Evolutionary conservation across 2,797 vertebrate species (phyloP), one percentile per base, ranked within the genome.

Genomic region (Streptopelia turtur): DNA sequence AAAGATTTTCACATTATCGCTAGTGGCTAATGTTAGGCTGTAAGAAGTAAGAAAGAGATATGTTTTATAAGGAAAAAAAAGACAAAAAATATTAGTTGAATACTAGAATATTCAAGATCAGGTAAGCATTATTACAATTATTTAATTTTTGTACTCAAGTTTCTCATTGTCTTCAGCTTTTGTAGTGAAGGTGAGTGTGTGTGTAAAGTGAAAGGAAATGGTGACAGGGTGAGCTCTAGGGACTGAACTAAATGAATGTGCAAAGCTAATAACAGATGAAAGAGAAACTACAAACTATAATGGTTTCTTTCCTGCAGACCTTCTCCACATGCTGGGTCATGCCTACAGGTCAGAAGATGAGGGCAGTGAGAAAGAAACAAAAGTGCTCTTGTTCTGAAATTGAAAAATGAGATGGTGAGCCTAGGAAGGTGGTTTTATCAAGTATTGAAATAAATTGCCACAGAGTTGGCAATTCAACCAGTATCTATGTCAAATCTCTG

Each of bases 81-180:
- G 1, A 2, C 35, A 71, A 33, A 37, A 30, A 2, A 6, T 16
- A 8, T 70, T 52, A 0, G 1, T 37, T 55, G 9, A 83, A 20
- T 27, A 64, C 9, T 64, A 21, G 13, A 52, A 87, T 71, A 25
- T 33, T 87, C 13, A 69, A 64, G 59, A 66, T 52, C 27, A 80
- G 47, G 57, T 76, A 79, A 49, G 5, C 5, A 24, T 85, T 53
- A 53, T 53, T 69, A 14, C 2, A n/a, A 39, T 59, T 55, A 56
- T 57, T 76, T 60, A 10, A 15, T 39, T 60, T 60, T 69, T 55
- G 13, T 57, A 64, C 31, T 69, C 12, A n/a, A 28, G 6, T 45
- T 57, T 72, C 27, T 82, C 23, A 50, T 45, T 82, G 15, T 11
- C 31, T 89, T 79, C 28, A 65, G 37, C 45, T 84, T 89, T 89